Base-by-base conservation (phyloP, 1,140 invertebrate genomes). In the Cotesia chilonis region DNA sequence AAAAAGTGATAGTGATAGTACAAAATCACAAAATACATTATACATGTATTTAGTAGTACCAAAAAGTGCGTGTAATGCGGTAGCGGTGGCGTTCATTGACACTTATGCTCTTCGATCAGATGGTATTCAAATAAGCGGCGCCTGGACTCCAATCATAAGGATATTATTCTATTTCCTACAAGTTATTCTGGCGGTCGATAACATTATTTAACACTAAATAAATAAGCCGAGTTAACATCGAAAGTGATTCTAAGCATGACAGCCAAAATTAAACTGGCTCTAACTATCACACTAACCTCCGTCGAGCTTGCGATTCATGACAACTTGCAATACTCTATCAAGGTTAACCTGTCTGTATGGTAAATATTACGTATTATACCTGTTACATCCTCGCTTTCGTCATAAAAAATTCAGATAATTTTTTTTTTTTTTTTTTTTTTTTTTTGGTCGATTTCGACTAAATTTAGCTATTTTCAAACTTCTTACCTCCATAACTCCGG, bases 261-360 rank as follows among this genome's bases (percentile, higher is more conserved):
- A 9, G 17, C 17, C 57, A 20, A 59, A 59, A 55, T 10, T 14
- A 38, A 52, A 38, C 64, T 38, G 51, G 54, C 28, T 28, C 28
- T 28, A 28, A 28, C 28, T 28, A 28, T 28, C 28, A 28, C 28
- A 28, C 28, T 28, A 28, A 1, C 28, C 28, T 28, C 28, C 28
- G 28, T 3, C 52, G 47, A 68, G 47, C 66, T 68, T 68, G 66
- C 66, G 66, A 68, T 55, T 68, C 66, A 68, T 68, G 66, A 68
- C 66, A 68, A 68, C 66, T 68, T 68, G 66, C 66, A 68, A 68
- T 68, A 68, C 37, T 28, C 7, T 14, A 47, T 66, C 38, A 47
- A 47, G 37, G 64, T 66, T 47, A 47, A 66, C 5, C 7, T 66
- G 20, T 51, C 38, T 66, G 14, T 35, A 35, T 35, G 17, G 35